Base-by-base conservation (phyloP, 2,888 invertebrate genomes). In the Stenotaenia linearis region DNA sequence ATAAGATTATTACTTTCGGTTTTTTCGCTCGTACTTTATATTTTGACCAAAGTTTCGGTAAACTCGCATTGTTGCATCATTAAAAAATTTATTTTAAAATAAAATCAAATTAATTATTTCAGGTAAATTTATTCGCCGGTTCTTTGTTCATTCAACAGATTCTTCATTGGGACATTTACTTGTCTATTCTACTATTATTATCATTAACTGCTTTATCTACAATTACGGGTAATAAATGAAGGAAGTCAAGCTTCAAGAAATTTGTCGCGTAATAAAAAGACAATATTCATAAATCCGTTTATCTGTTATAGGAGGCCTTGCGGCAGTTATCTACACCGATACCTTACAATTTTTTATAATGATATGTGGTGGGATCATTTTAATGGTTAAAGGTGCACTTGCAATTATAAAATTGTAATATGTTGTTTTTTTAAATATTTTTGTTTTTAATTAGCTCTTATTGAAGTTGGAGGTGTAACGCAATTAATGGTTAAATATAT, bases 121-220 rank as follows among this genome's bases (percentile, higher is more conserved):
- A 88, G 88, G 88, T 88, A 30, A 86, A 87, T 81, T 84, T 88
- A 80, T 88, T 86, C 82, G 86, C 87, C 12, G 88, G 88, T 3
- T 87, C 86, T 1, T 83, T 88, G 79, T 88, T 88, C 82, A 87
- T 88, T 80, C 86, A 87, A 82, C 84, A 86, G 80, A 85, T 87
- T 3, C 82, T 88, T 10, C 86, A 85, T 21, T 88, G 88, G 88
- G 81, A 86, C 82, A 82, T 86, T 32, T 86, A 86, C 79, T 21
- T 83, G 15, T 85, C 86, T n/a, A 85, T 86, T 45, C 74, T 85
- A 3, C 82, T 85, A 3, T 82, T 88, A n/a, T 83, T 87, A 25
- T 80, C 82, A 9, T 81, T 86, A 81, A 88, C 87, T 0, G 85
- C 85, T 2, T 76, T 87, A 50, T 86, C 85, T 82, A 87, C 87